Evolutionary conservation across 2,113 vertebrate species (phyloP).

Genomic region (Fregetta grallaria): DNA sequence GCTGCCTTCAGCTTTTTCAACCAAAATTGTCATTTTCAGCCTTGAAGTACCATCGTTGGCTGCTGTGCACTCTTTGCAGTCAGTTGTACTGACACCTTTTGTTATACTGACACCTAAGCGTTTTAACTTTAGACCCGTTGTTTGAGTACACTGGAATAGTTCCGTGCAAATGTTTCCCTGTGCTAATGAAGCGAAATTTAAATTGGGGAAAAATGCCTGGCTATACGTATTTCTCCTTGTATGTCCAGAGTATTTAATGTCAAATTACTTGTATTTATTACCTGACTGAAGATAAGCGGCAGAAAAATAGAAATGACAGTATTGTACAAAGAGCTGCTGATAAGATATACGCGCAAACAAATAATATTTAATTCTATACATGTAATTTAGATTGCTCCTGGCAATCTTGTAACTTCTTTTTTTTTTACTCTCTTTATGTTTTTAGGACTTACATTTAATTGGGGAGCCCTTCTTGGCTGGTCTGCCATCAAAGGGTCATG

Average conservation of each 20-base stretch:
- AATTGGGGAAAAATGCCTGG: not conserved
- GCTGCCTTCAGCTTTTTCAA: not conserved
- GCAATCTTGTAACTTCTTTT: not conserved
- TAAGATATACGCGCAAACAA: fast-evolving
- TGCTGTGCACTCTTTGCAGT: not conserved
- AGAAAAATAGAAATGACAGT: not conserved
- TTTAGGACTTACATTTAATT: constrained; percentile 91
- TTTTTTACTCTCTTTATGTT: not conserved
- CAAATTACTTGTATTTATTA: not conserved
- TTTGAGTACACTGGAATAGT: not conserved
- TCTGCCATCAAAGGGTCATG: constrained; percentile 88
- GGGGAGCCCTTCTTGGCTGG: constrained; percentile 95
- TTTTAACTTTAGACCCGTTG: not conserved
- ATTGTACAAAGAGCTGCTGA: not conserved
- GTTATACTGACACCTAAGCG: not conserved
- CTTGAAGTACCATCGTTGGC: not conserved
- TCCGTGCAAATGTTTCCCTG: not conserved
- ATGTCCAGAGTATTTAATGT: not conserved
- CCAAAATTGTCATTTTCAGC: not conserved
- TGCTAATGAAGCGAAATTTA: not conserved
- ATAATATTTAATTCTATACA: not conserved
- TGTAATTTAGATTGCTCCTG: not conserved
- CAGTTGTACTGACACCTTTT: not conserved
- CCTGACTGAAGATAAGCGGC: not conserved
- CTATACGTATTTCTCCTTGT: not conserved